These are phyloP conservation scores for Cyphomyrmex costatus DNA, from an alignment of 1,140 invertebrate species.

Conservation along the genomic window DNA sequence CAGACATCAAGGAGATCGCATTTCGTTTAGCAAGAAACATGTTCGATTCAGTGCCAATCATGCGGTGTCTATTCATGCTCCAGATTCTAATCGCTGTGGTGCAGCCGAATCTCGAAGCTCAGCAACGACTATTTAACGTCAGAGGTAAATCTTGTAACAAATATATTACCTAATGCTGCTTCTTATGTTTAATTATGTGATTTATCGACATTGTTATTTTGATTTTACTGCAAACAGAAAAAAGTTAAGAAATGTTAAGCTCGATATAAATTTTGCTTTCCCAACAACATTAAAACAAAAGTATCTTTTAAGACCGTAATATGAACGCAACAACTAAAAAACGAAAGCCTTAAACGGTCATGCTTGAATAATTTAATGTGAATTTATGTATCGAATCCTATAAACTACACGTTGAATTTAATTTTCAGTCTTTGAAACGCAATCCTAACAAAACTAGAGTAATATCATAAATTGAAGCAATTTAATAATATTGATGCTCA, in stretches of 20 bases:
- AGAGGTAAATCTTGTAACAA: slow-evolving; percentile 69
- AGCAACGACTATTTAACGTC: slow-evolving; percentile 54
- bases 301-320: too few species aligned
- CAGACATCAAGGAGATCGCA: slow-evolving; percentile 33
- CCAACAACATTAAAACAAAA: too few species aligned
- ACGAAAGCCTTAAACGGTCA: too few species aligned
- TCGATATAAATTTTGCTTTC: background rate
- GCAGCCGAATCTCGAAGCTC: slow-evolving; percentile 61
- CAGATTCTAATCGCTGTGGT: slow-evolving; percentile 67
- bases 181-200: background rate
- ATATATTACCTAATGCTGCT: background rate
- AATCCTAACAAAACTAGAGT: too few species aligned
- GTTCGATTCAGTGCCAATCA: slow-evolving; percentile 62
- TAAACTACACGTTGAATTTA: too few species aligned
- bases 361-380: too few species aligned
- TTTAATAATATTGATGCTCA: too few species aligned
- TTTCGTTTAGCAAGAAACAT: slow-evolving; percentile 44
- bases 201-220: background rate
- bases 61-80: slow-evolving; percentile 72
- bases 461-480: too few species aligned
- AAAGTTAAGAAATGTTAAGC: background rate
- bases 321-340: too few species aligned
- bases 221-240: background rate
- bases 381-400: too few species aligned
- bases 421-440: too few species aligned